Conservation (phyloP, 2,113 vertebrate species). For the Ciconia boyciana region DNA sequence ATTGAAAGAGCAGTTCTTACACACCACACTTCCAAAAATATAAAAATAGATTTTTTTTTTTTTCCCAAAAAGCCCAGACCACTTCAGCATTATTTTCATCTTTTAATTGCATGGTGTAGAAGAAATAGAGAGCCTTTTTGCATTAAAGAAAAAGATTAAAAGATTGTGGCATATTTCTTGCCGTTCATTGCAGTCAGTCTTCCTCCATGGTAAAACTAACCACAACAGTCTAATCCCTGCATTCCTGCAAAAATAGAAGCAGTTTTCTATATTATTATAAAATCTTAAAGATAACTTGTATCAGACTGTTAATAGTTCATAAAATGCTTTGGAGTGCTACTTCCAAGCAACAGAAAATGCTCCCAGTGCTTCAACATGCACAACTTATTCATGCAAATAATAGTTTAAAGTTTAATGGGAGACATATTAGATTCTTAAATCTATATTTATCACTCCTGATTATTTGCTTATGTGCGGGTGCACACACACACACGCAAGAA, state of each 20-base stretch:
- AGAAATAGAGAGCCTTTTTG: not conserved
- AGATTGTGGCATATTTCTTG: not conserved
- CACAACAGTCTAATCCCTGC: not conserved
- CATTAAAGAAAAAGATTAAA: not conserved
- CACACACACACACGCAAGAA: not conserved
- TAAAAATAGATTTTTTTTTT: fast-evolving
- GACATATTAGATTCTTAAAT: not conserved
- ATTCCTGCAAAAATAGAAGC: not conserved
- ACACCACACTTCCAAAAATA: not conserved
- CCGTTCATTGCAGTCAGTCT: not conserved
- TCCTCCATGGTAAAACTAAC: not conserved
- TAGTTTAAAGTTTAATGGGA: not conserved
- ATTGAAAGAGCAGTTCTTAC: not conserved
- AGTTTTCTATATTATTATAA: not conserved
- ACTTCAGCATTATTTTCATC: not conserved
- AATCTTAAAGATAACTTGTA: not conserved
- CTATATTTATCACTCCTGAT: not conserved
- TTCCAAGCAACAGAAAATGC: not conserved
- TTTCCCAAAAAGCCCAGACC: not conserved
- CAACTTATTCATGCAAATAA: not conserved
- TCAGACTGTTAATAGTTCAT: not conserved
- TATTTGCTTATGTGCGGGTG: not conserved
- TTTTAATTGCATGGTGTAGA: not conserved
- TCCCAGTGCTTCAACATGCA: not conserved
- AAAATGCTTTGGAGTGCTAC: not conserved